phyloP scores from a whole-genome alignment of 2,113 vertebrate species.

The Perca fluviatilis region DNA sequence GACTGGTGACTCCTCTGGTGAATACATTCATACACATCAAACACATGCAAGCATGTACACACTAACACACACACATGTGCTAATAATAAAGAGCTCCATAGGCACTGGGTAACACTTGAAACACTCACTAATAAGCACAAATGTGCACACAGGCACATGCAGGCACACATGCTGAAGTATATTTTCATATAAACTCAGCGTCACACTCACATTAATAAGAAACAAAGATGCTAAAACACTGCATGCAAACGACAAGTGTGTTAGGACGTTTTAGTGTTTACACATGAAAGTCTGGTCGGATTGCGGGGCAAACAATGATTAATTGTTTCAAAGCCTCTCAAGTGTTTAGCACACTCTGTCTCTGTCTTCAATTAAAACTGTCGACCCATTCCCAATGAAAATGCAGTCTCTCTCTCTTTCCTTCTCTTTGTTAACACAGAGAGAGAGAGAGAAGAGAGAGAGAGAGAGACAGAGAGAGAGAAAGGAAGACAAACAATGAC shows the following conservation, averaged over 20 bases:
- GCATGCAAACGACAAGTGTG: slow-evolving; percentile 57
- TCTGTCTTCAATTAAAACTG: slow-evolving; percentile 79
- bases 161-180: slow-evolving; percentile 54
- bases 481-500: slow-evolving; percentile 45
- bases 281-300: slow-evolving; percentile 37
- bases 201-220: slow-evolving; percentile 48
- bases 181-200: slow-evolving; percentile 65
- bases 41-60: slow-evolving; percentile 64
- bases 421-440: slow-evolving; percentile 38
- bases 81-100: slow-evolving; percentile 81
- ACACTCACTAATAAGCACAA: slow-evolving; percentile 80
- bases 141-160: slow-evolving; percentile 57
- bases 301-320: slow-evolving; percentile 53
- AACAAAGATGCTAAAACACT: slow-evolving; percentile 53
- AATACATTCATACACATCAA: slow-evolving; percentile 72
- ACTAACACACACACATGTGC: slow-evolving; percentile 74
- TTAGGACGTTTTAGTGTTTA: slow-evolving; percentile 57
- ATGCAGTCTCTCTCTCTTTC: slow-evolving; percentile 14
- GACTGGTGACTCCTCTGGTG: slow-evolving; percentile 66
- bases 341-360: slow-evolving; percentile 50
- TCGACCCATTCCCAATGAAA: slow-evolving; percentile 44
- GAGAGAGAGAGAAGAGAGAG: slow-evolving; percentile 8
- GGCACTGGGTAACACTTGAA: slow-evolving; percentile 71
- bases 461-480: slow-evolving; percentile 5
- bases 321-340: slow-evolving; percentile 49